Evolutionary conservation across 2,888 invertebrate species (phyloP).

Genomic region (Harpalus rufipes): DNA sequence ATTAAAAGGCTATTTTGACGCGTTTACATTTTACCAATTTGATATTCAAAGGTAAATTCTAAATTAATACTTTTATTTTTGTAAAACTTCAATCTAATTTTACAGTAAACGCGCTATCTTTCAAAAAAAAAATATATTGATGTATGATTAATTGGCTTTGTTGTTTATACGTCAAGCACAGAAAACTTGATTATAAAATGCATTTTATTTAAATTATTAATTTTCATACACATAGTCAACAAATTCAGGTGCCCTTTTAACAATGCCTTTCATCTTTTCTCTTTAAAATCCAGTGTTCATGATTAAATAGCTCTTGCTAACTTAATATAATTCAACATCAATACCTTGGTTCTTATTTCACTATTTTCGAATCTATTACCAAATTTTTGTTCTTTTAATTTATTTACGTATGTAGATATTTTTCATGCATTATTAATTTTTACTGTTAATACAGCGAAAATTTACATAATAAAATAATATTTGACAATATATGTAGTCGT

Average conservation of each 20-base stretch:
- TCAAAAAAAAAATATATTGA: slow-evolving; percentile 20
- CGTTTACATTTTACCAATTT: slow-evolving; percentile 44
- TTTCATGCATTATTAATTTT: too few species aligned
- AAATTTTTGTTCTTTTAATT: too few species aligned
- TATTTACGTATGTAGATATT: too few species aligned
- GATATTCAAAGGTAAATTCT: slow-evolving; percentile 43
- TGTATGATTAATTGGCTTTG: slow-evolving; percentile 53
- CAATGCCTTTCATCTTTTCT: slow-evolving; percentile 20
- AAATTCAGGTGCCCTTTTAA: neutral
- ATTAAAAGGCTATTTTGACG: slow-evolving; percentile 59
- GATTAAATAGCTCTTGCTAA: too few species aligned
- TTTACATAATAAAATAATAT: too few species aligned
- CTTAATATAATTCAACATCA: too few species aligned
- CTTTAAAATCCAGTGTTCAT: neutral
- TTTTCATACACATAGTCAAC: slow-evolving; percentile 13
- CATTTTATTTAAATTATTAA: slow-evolving; percentile 33
- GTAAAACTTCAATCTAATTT: slow-evolving; percentile 21
- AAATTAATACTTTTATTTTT: slow-evolving; percentile 33
- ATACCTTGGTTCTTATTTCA: too few species aligned
- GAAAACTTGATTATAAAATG: neutral
- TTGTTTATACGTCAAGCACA: slow-evolving; percentile 38
- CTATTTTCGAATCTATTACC: too few species aligned
- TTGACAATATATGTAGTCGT: too few species aligned
- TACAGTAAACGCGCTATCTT: neutral
- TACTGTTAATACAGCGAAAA: too few species aligned